Evolutionary conservation across 1,140 invertebrate species (phyloP), one percentile per base, ranked within the genome.

Genomic region (Drosophila sucinea): DNA sequence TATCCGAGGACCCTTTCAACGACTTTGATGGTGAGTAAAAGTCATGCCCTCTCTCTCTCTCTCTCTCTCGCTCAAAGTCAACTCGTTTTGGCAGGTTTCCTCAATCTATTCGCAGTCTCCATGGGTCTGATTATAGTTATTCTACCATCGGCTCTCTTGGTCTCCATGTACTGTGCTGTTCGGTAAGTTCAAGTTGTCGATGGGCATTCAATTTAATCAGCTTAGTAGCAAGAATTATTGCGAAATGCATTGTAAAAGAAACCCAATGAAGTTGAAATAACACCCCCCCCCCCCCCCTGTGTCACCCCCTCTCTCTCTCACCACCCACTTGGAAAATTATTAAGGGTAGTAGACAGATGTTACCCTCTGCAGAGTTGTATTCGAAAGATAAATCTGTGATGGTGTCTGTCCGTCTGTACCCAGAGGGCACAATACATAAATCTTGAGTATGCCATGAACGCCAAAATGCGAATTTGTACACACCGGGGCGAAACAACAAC

Each of bases 121-220:
- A 84, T 90, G 74, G 90, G 89, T 11, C 77, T 91, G 8, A 62
- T 91, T 6, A 79, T 91, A 23, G 77, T 91, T n/a, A 72, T 91
- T 27, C 29, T 91, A 56, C 84, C 89, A n/a, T 76, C 90, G 10
- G 81, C 77, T 1, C 60, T 91, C 3, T 55, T 91, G 32, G 67
- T 81, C 4, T 81, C 81, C 29, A 80, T 91, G 84, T 84, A 81
- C 63, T 89, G 87, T n/a, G 83, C 81, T 32, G 63, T 91, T 8
- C 78, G 85, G 90, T 91, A 72, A 83, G 82, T 58, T 68, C 47
- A 41, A 44, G 69, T 68, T 17, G 61, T 75, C 47, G 62, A 47
- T 55, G 62, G 54, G 63, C 70, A 62, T 55, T 62, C 79, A 79
- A 79, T 76, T 62, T 83, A 77, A 77, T 71, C 79, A 72, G 79